Percentiles rank a stretch among this genome's conserved stretches.
Evolutionary conservation across 2,113 vertebrate genomes (phyloP).

Genomic region (Oriolus oriolus): DNA sequence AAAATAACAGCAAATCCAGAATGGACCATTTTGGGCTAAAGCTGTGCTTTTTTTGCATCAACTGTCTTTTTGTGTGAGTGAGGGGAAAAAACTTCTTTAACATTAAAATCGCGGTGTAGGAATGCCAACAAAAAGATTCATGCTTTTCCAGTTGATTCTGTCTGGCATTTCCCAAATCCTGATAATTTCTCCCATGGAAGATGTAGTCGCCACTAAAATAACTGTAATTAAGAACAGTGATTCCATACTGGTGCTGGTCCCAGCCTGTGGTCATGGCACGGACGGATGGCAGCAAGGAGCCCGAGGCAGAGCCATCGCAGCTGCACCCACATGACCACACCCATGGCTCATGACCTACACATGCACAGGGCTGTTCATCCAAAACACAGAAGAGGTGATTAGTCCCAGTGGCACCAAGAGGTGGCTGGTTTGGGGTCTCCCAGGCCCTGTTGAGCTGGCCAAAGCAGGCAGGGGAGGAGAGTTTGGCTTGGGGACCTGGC

Average conservation of each 20-base stretch:
- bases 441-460: not conserved
- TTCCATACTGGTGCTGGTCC: not conserved
- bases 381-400: not conserved
- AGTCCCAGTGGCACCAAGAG: not conserved
- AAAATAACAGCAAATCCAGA: not conserved
- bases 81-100: not conserved
- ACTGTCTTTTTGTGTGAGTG: not conserved
- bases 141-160: not conserved
- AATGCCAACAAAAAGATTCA: not conserved
- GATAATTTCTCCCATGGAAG: not conserved
- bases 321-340: accelerated
- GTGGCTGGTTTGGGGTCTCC: not conserved
- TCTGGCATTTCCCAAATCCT: not conserved
- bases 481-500: not conserved
- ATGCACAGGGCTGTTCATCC: accelerated
- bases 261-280: not conserved
- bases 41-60: not conserved
- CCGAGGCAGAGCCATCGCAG: accelerated
- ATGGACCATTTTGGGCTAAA: not conserved
- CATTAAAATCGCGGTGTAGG: not conserved
- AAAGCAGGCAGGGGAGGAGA: not conserved
- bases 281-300: not conserved
- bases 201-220: not conserved
- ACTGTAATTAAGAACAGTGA: not conserved
- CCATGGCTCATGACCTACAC: accelerated